Percentiles rank a stretch among this genome's conserved stretches.
Evolutionary conservation across 2,888 invertebrate species (phyloP).

Genomic region (Uropetala carovei): DNA sequence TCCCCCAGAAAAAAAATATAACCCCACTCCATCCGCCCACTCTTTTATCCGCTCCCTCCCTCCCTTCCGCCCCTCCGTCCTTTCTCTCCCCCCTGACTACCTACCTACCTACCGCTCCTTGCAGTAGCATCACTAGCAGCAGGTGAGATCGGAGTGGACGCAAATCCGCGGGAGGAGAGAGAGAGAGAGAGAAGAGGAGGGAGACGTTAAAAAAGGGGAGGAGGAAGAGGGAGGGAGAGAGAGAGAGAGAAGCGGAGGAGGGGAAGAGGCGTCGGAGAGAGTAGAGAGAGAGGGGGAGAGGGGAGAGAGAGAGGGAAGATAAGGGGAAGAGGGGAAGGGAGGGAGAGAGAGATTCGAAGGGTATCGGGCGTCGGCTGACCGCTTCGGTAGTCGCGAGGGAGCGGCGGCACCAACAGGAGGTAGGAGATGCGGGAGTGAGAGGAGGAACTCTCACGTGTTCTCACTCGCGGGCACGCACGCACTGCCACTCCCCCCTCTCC

Average conservation of each 20-base stretch:
- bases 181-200: background rate
- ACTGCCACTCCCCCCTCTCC: constrained; percentile 9
- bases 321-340: background rate
- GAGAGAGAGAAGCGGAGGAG: background rate
- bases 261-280: background rate
- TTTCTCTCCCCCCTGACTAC: background rate
- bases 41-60: background rate
- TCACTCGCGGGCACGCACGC: constrained; percentile 29
- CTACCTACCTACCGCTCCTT: constrained; percentile 39
- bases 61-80: background rate
- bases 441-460: constrained; percentile 52
- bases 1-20: background rate
- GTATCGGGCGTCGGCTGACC: constrained; percentile 62
- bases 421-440: constrained; percentile 48
- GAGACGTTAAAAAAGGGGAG: background rate
- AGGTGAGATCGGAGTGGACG: constrained; percentile 62
- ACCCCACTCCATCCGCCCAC: background rate
- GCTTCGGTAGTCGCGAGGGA: constrained; percentile 62
- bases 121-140: constrained; percentile 60
- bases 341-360: background rate
- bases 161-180: constrained; percentile 30
- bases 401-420: constrained; percentile 56
- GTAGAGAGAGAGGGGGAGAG: background rate
- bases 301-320: background rate
- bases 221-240: background rate